Conservation (phyloP, 1,140 invertebrate species). For the Listronotus bonariensis region DNA sequence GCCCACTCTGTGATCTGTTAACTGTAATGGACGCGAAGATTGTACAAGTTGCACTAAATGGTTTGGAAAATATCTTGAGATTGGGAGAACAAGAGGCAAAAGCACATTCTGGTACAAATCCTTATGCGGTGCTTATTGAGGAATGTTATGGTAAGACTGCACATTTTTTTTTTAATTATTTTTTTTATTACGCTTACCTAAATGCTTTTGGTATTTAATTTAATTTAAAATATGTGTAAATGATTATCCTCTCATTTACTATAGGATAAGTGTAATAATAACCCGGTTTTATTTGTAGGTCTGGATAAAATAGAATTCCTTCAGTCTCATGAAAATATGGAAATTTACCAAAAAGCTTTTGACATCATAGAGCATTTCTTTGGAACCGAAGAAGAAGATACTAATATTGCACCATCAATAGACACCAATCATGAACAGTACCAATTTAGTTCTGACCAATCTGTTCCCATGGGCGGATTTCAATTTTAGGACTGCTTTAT, state of each 20-base stretch:
- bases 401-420: constrained; percentile 77
- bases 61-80: constrained; percentile 93
- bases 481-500: constrained; percentile 64
- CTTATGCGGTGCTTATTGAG: constrained; percentile 90
- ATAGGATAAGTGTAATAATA: too few species aligned
- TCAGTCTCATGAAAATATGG: constrained; percentile 94
- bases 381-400: constrained; percentile 87
- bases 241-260: too few species aligned
- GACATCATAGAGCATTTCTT: constrained; percentile 97
- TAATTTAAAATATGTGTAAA: too few species aligned
- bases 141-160: constrained; percentile 89
- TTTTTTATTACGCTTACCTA: too few species aligned
- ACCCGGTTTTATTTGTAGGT: constrained; percentile 63
- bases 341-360: constrained; percentile 95
- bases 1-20: constrained; percentile 92
- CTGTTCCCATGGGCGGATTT: constrained; percentile 76
- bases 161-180: too few species aligned
- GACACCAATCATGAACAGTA: constrained; percentile 79
- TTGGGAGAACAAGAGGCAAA: constrained; percentile 85
- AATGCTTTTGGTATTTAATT: too few species aligned
- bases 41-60: constrained; percentile 96
- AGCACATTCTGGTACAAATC: constrained; percentile 76
- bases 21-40: constrained; percentile 95
- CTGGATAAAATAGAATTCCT: constrained; percentile 97
- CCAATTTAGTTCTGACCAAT: constrained; percentile 73